phyloP scores from a whole-genome alignment of 2,888 invertebrate genomes.

The Nemurella pictetii region DNA sequence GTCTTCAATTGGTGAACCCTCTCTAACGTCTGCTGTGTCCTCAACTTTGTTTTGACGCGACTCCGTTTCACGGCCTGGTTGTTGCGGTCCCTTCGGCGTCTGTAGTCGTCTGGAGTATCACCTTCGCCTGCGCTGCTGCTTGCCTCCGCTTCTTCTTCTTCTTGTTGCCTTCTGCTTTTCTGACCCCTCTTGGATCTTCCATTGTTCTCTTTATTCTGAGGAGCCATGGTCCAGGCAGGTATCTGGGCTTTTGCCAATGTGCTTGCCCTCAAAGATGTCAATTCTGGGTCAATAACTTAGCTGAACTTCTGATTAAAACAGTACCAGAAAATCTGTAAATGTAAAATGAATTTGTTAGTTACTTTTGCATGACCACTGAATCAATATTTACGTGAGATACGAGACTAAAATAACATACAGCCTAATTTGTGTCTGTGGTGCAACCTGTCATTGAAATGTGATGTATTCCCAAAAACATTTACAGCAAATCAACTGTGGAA shows the following conservation, averaged over 20 bases:
- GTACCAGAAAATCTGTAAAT: neutral
- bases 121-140: constrained; percentile 54
- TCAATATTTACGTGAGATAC: neutral
- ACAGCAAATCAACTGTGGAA: neutral
- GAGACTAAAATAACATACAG: constrained; percentile 3
- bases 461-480: constrained; percentile 22
- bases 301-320: neutral
- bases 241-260: neutral
- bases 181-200: constrained; percentile 36
- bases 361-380: neutral
- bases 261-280: neutral
- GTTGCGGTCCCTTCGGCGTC: constrained; percentile 74
- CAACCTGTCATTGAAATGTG: constrained; percentile 19
- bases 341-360: neutral
- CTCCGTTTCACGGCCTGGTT: constrained; percentile 86
- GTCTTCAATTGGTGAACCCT: constrained; percentile 73
- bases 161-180: constrained; percentile 36
- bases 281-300: neutral
- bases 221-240: constrained; percentile 34
- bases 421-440: constrained; percentile 3
- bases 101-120: constrained; percentile 62
- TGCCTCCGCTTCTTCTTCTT: constrained; percentile 38
- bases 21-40: constrained; percentile 75
- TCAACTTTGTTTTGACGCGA: constrained; percentile 74
- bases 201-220: constrained; percentile 40